Percentiles rank a stretch among this genome's conserved stretches.
These are phyloP conservation scores for Acrossocheilus fasciatus DNA, from an alignment of 2,797 vertebrate genomes.

Conservation along the genomic window DNA sequence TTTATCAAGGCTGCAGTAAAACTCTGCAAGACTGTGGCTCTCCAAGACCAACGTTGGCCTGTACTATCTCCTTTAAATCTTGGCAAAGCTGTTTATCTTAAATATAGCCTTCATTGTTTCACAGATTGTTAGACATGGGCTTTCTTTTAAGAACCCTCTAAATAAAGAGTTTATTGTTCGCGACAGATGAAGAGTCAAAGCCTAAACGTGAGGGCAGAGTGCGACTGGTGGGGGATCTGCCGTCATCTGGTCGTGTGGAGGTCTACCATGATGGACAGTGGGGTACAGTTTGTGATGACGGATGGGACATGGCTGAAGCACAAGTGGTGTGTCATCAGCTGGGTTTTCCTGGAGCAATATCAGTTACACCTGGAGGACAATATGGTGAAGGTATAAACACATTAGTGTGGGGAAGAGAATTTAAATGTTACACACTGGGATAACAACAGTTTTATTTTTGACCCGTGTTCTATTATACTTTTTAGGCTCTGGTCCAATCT, in stretches of 20 bases:
- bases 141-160: neutral
- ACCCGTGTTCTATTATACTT: neutral
- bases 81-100: neutral
- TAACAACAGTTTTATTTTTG: neutral
- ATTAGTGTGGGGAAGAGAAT: neutral
- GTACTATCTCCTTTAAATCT: neutral
- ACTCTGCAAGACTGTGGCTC: neutral
- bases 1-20: neutral
- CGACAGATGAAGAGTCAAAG: neutral
- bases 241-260: slow-evolving; percentile 75
- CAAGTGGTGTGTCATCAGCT: slow-evolving; percentile 78
- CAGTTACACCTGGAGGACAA: slow-evolving; percentile 60
- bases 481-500: slow-evolving; percentile 71
- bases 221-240: slow-evolving; percentile 65
- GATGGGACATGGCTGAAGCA: slow-evolving; percentile 71
- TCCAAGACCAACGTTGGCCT: neutral
- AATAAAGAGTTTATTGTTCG: neutral
- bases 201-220: slow-evolving; percentile 66
- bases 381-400: slow-evolving; percentile 70
- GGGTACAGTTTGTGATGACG: slow-evolving; percentile 80
- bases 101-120: neutral
- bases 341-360: slow-evolving; percentile 69
- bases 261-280: slow-evolving; percentile 73
- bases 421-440: neutral
- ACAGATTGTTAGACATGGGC: neutral